These are phyloP conservation scores for Micronisus gabar DNA, from an alignment of 2,113 vertebrate species.

Conservation along the genomic window DNA sequence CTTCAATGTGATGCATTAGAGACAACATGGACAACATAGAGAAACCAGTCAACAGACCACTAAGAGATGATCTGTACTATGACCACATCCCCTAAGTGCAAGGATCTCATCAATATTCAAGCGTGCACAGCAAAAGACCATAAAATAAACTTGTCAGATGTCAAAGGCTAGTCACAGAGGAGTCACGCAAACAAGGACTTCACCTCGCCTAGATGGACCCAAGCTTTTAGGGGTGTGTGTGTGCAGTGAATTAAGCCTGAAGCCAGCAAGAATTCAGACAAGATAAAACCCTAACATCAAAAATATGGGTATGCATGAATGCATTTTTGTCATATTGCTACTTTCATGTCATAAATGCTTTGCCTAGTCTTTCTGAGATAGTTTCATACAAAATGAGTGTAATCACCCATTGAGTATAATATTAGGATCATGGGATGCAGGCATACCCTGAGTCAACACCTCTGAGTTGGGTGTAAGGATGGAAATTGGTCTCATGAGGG, in stretches of 20 bases:
- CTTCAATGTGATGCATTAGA: neutral
- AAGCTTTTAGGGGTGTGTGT: neutral
- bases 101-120: neutral
- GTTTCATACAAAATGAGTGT: neutral
- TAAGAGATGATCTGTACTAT: neutral
- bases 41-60: neutral
- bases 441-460: neutral
- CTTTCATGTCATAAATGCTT: neutral
- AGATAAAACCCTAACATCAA: slow-evolving; percentile 1
- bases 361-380: neutral
- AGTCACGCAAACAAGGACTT: neutral
- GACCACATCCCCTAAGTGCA: neutral
- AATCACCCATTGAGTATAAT: neutral
- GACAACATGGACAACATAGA: neutral
- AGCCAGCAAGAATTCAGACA: neutral
- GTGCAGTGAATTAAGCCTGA: neutral
- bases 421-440: neutral
- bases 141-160: neutral
- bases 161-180: neutral
- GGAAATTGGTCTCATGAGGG: neutral
- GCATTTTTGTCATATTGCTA: neutral
- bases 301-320: neutral
- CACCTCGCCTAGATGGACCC: accelerated
- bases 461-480: neutral
- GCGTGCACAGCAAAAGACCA: neutral